A percentile compares a stretch with the other conserved stretches of the same genome.
phyloP scores from a whole-genome alignment of 2,888 invertebrate species.

The Athalia cordata region DNA sequence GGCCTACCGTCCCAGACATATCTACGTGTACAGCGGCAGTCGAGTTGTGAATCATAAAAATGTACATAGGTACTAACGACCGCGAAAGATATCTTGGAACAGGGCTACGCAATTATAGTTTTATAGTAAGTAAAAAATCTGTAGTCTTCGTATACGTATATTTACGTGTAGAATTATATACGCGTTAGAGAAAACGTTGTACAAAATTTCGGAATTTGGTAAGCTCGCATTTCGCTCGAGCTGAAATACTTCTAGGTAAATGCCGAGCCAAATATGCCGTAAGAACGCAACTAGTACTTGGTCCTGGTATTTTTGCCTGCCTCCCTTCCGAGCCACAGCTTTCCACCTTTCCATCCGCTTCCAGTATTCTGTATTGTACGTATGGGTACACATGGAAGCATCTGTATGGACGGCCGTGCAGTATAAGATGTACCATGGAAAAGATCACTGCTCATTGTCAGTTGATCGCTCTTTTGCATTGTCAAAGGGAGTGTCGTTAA shows the following conservation, averaged over 20 bases:
- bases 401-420: too few relatives aligned
- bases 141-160: too few relatives aligned
- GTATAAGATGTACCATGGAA: not conserved
- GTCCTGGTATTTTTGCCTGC: conserved; percentile 63
- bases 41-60: not conserved
- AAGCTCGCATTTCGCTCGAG: conserved; percentile 35
- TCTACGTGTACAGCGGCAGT: not conserved
- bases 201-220: conserved; percentile 28
- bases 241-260: conserved; percentile 55
- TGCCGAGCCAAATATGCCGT: conserved; percentile 68
- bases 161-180: not conserved
- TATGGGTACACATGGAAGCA: too few relatives aligned
- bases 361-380: too few relatives aligned
- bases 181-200: not conserved
- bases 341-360: conserved; percentile 1
- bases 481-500: not conserved
- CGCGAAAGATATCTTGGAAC: too few relatives aligned
- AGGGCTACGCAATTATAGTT: too few relatives aligned
- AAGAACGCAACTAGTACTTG: conserved; percentile 61
- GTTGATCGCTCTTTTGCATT: not conserved
- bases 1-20: not conserved
- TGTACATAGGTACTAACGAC: too few relatives aligned
- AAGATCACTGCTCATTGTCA: too few relatives aligned
- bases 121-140: too few relatives aligned
- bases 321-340: conserved; percentile 54